phyloP scores from a whole-genome alignment of 2,113 vertebrate genomes.

The Andinoacara biseriatus region DNA sequence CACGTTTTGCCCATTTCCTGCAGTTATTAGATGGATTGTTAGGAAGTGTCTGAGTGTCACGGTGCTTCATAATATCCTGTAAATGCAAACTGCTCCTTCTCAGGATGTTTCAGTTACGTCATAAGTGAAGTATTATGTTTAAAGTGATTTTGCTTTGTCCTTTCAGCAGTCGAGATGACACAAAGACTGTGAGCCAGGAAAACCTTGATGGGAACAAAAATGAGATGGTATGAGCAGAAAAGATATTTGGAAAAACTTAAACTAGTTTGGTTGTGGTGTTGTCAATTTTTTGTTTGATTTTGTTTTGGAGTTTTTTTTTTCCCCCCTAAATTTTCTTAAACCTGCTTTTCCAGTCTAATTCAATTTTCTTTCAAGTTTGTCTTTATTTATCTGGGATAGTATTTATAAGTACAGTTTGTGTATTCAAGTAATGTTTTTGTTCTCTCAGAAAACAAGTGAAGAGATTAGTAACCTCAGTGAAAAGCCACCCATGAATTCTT shows the following conservation, averaged over 20 bases:
- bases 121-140: background rate
- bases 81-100: background rate
- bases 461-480: slow-evolving; percentile 76
- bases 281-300: accelerated
- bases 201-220: slow-evolving; percentile 81
- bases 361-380: background rate
- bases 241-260: background rate
- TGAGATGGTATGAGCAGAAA: slow-evolving; percentile 77
- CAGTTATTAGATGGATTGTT: slow-evolving; percentile 64
- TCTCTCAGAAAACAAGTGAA: slow-evolving; percentile 74
- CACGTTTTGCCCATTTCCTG: slow-evolving; percentile 50
- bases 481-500: slow-evolving; percentile 84
- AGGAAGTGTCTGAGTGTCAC: slow-evolving; percentile 32
- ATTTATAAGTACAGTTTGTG: background rate
- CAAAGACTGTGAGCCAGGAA: slow-evolving; percentile 83
- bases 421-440: background rate
- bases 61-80: background rate
- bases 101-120: background rate
- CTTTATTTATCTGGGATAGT: background rate
- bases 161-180: slow-evolving; percentile 79
- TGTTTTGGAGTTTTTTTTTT: accelerated
- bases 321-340: background rate
- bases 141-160: slow-evolving; percentile 4
- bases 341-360: background rate
- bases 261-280: background rate